phyloP scores from a whole-genome alignment of 2,113 vertebrate genomes.

The Psettodes erumei region DNA sequence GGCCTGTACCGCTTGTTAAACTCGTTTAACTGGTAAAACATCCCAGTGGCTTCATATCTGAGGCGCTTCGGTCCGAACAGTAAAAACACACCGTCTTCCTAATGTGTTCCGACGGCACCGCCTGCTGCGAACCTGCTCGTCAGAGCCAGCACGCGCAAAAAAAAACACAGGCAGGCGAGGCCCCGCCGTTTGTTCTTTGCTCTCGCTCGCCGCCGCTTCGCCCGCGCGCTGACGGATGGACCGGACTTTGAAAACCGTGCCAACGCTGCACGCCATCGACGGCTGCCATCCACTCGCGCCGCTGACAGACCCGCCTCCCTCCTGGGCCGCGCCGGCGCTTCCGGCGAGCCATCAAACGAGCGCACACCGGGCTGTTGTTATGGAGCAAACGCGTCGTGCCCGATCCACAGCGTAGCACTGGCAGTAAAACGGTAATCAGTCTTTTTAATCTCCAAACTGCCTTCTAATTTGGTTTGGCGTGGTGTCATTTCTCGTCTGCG shows the following conservation, averaged over 20 bases:
- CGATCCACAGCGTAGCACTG: slow-evolving; percentile 8
- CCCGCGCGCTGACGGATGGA: slow-evolving; percentile 30
- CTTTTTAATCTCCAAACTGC: slow-evolving; percentile 10
- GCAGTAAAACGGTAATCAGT: neutral
- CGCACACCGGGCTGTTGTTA: slow-evolving; percentile 16
- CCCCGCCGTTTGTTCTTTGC: slow-evolving; percentile 3
- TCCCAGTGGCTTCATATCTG: neutral
- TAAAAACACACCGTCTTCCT: neutral
- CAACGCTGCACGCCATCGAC: slow-evolving; percentile 38
- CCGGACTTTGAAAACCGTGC: slow-evolving; percentile 55
- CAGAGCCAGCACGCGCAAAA: slow-evolving; percentile 22
- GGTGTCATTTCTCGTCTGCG: neutral
- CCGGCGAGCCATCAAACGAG: slow-evolving; percentile 50
- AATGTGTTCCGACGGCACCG: neutral
- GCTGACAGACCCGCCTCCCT: slow-evolving; percentile 44
- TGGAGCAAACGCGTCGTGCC: slow-evolving; percentile 21
- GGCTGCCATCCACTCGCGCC: slow-evolving; percentile 44
- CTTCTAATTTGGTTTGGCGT: neutral
- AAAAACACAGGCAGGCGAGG: no score
- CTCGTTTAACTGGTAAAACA: neutral
- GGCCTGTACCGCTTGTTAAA: neutral
- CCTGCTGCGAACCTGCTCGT: slow-evolving; percentile 15
- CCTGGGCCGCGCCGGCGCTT: slow-evolving; percentile 20
- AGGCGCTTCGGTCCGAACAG: neutral
- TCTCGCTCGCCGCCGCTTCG: neutral